Conservation (phyloP, 1,140 invertebrate species). For the Zaprionus tsacasi region DNA sequence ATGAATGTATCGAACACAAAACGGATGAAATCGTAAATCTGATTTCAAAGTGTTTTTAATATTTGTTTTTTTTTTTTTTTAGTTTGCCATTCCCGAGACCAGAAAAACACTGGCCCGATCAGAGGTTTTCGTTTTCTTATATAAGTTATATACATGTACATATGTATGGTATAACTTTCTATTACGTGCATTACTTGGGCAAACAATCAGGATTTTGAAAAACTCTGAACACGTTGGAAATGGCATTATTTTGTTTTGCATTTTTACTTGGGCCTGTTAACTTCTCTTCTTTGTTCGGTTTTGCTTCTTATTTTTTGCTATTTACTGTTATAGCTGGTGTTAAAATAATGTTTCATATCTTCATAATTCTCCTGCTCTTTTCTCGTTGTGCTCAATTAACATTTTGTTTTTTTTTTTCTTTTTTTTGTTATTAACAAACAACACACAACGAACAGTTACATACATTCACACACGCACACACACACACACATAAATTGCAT, state of each 20-base stretch:
- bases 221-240: constrained; percentile 19
- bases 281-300: background rate
- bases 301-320: background rate
- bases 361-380: constrained; percentile 16
- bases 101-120: constrained; percentile 2
- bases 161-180: background rate
- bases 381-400: constrained; percentile 47
- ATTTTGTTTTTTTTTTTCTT: constrained; percentile 8
- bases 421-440: constrained; percentile 11
- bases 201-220: background rate
- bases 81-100: background rate
- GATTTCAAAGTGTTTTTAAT: background rate
- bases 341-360: constrained; percentile 30
- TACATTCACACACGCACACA: background rate
- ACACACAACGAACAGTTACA: constrained; percentile 13
- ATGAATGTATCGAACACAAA: background rate
- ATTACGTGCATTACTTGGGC: constrained; percentile 3
- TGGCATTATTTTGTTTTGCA: constrained; percentile 15
- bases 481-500: constrained; percentile 5
- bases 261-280: constrained; percentile 1
- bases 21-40: constrained; percentile 3
- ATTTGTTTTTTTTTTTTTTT: background rate
- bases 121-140: constrained; percentile 3
- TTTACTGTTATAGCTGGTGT: constrained; percentile 41
- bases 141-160: background rate